Base-by-base conservation (phyloP, 2,113 vertebrate genomes). In the Scolopax mira region DNA sequence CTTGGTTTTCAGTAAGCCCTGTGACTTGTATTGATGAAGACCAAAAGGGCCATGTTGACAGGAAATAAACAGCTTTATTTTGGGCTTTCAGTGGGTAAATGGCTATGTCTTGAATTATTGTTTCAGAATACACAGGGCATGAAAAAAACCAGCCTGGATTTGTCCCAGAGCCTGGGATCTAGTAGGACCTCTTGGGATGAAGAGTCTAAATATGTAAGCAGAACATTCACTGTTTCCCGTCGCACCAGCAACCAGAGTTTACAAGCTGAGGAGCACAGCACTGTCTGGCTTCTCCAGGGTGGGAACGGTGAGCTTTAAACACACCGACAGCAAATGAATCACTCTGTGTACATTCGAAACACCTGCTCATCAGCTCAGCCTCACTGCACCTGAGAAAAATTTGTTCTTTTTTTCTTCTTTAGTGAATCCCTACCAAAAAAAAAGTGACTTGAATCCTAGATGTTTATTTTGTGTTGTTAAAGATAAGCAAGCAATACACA, bases 171-270 rank as follows among this genome's bases (percentile, higher is more conserved):
- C 57, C 75, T 77, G 85, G 39, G 58, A 95, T 89, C 82, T 64
- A 60, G 42, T 74, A 73, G 48, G 60, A 74, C 69, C 70, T 95
- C 89, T 91, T 96, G 79, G 70, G 79, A 85, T 93, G 74, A 88
- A 69, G 12, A 65, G 6, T 80, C 67, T 93, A 83, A 86, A 93
- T 90, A 79, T 95, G 37, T 94, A 95, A 95, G 77, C 51, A 93
- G 74, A 95, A 77, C 54, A 73, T 84, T 89, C 28, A 16, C 70
- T 91, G 74, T 89, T 97, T 97, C 87, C 89, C 95, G 81, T 91
- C 93, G 85, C 64, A 94, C 72, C 51, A 58, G 49, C 55, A 92
- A 46, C 11, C 30, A 52, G 60, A 81, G 75, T 92, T 91, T 92
- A 72, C 61, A 90, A 93, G 60, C 73, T 69, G 79, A 84, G 72